Evolutionary conservation across 2,797 vertebrate genomes (phyloP).

Genomic region (Loris lydekkerianus): DNA sequence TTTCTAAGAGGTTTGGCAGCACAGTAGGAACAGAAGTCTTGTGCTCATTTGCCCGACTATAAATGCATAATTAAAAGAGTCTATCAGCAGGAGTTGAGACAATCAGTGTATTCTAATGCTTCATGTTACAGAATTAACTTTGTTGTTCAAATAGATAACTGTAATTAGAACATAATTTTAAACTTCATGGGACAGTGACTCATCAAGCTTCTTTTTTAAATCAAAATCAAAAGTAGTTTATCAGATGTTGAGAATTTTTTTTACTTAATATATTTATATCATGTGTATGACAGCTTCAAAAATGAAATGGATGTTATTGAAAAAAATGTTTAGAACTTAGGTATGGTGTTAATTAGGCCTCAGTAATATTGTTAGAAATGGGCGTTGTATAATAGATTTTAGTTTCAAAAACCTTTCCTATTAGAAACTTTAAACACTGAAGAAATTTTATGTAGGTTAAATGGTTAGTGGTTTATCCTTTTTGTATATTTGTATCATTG

Average conservation of each 20-base stretch:
- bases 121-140: constrained; percentile 86
- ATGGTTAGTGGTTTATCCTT: not conserved
- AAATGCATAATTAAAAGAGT: constrained; percentile 87
- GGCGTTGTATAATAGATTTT: not conserved
- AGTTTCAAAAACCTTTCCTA: not conserved
- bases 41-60: constrained; percentile 86
- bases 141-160: constrained; percentile 88
- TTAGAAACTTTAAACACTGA: not conserved
- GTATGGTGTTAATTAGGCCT: not conserved
- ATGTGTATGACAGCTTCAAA: not conserved
- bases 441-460: constrained; percentile 16
- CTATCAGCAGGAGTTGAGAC: constrained; percentile 85
- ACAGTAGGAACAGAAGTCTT: constrained; percentile 85
- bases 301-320: constrained; percentile 33
- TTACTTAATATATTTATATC: not conserved
- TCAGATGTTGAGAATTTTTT: constrained; percentile 59
- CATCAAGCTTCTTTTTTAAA: constrained; percentile 61
- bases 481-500: constrained; percentile 28
- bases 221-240: constrained; percentile 25
- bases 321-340: not conserved
- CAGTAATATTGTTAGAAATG: not conserved
- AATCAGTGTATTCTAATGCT: constrained; percentile 86
- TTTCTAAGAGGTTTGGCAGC: constrained; percentile 72
- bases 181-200: constrained; percentile 73
- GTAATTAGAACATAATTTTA: constrained; percentile 86